Evolutionary conservation across 2,113 vertebrate genomes (phyloP).

Genomic region (Microtus pennsylvanicus): DNA sequence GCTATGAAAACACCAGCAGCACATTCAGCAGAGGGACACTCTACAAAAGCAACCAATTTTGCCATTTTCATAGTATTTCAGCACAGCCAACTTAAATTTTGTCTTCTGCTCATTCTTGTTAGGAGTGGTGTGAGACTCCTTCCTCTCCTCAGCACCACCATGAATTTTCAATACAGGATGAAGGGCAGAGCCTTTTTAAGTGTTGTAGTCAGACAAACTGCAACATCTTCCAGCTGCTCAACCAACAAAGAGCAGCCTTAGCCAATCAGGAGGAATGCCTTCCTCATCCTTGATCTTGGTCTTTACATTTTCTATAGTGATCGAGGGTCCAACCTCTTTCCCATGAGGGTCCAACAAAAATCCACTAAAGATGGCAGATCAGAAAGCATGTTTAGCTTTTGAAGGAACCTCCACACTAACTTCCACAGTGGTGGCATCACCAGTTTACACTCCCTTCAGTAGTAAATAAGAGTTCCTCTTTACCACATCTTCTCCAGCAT

Average conservation of each 20-base stretch:
- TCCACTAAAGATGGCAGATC: background rate
- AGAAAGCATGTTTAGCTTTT: background rate
- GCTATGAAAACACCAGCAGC: background rate
- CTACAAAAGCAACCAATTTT: background rate
- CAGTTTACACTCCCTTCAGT: background rate
- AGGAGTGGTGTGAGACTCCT: background rate
- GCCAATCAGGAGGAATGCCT: background rate
- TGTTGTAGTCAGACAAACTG: background rate
- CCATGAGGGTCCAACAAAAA: background rate
- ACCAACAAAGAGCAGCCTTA: background rate
- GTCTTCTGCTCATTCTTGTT: background rate
- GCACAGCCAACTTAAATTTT: background rate
- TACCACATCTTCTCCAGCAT: background rate
- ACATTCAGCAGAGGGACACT: background rate
- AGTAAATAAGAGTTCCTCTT: background rate
- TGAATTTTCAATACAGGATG: background rate
- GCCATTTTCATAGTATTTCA: background rate
- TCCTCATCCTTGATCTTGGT: background rate
- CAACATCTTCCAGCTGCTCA: background rate
- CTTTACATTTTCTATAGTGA: background rate
- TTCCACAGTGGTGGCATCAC: background rate
- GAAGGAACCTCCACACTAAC: background rate
- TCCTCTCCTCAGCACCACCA: background rate
- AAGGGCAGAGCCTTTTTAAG: background rate
- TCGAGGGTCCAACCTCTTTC: background rate